Evolutionary conservation across 2,797 vertebrate genomes (phyloP).

Genomic region (Parauchenoglanis ngamensis): DNA sequence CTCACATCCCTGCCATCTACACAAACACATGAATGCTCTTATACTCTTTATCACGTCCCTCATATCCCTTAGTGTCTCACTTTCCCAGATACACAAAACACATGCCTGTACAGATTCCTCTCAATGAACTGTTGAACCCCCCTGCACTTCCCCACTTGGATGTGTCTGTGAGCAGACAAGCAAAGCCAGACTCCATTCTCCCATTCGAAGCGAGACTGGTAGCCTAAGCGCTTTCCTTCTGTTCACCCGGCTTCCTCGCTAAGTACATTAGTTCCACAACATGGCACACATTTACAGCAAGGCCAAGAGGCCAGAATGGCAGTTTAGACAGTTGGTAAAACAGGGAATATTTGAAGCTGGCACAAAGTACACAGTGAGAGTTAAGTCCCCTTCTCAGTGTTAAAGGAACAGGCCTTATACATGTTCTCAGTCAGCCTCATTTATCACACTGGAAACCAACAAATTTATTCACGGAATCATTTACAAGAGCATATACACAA

Average conservation of each 20-base stretch:
- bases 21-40: constrained; percentile 76
- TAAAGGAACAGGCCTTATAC: constrained; percentile 5
- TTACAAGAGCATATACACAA: not conserved
- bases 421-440: not conserved
- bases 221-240: constrained; percentile 77
- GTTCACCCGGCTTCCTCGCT: constrained; percentile 74
- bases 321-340: constrained; percentile 83
- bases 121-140: constrained; percentile 75
- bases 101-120: constrained; percentile 82
- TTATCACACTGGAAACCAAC: not conserved
- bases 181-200: constrained; percentile 79
- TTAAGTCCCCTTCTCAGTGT: constrained; percentile 51
- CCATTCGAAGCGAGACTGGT: constrained; percentile 72
- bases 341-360: constrained; percentile 74
- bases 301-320: constrained; percentile 74
- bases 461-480: not conserved
- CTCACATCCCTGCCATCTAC: constrained; percentile 69
- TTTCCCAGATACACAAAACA: constrained; percentile 64
- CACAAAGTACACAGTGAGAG: constrained; percentile 73
- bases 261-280: constrained; percentile 82
- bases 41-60: not conserved
- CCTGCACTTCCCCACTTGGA: constrained; percentile 65
- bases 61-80: constrained; percentile 21
- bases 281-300: constrained; percentile 75
- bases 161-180: constrained; percentile 70